Conservation (phyloP, 2,113 vertebrate genomes). For the Oryzias celebensis region DNA sequence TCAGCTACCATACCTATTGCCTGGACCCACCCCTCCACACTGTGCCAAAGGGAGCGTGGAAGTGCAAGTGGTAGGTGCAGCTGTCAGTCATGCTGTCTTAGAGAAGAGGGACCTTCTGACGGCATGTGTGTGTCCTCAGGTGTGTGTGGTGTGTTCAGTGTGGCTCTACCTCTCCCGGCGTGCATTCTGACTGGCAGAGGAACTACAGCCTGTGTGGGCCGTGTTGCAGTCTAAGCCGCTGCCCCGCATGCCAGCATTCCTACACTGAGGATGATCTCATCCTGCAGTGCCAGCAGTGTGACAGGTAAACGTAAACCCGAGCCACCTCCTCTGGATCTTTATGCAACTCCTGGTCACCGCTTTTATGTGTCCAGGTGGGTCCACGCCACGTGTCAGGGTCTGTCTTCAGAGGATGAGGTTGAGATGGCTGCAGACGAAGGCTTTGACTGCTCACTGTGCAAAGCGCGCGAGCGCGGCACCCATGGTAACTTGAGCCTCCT, state of each 20-base stretch:
- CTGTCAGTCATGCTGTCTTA: constrained; percentile 3
- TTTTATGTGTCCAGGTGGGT: constrained; percentile 83
- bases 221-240: constrained; percentile 86
- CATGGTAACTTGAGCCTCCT: constrained; percentile 74
- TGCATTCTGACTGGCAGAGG: constrained; percentile 92
- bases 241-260: constrained; percentile 82
- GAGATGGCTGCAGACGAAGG: constrained; percentile 89
- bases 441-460: constrained; percentile 94
- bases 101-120: neutral
- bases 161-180: constrained; percentile 88
- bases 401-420: constrained; percentile 89
- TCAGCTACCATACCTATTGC: constrained; percentile 99
- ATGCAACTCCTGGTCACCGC: neutral
- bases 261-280: constrained; percentile 91
- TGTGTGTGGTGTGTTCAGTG: constrained; percentile 96
- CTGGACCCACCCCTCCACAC: constrained; percentile 93
- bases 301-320: constrained; percentile 80
- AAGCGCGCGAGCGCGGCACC: constrained; percentile 74
- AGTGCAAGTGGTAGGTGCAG: constrained; percentile 91
- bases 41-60: constrained; percentile 96
- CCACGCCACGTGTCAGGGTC: constrained; percentile 91
- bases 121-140: constrained; percentile 71
- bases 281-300: constrained; percentile 91
- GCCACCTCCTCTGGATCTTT: neutral
- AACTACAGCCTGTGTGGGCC: constrained; percentile 97